Base-by-base conservation (phyloP, 1,140 invertebrate species). In the Scylla paramamosain region DNA sequence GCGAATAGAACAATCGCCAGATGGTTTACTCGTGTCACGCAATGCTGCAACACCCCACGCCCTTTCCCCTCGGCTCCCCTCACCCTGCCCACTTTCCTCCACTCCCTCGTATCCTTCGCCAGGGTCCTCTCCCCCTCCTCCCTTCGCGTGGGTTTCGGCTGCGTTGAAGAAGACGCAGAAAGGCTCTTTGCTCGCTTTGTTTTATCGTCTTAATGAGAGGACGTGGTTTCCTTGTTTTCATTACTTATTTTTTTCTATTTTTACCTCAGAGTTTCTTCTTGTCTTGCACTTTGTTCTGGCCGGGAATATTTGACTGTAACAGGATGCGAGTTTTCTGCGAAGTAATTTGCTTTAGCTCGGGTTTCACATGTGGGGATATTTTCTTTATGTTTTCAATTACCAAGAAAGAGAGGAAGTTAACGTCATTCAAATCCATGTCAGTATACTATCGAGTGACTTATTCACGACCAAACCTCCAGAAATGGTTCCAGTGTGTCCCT, bases 1-100 rank as follows among this genome's bases (percentile, higher is more conserved):
- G 84, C 84, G 92, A 88, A 88, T 93, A 93, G 92, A 93, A 93
- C 92, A 93, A 93, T 93, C 83, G 84, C 46, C 45, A 46, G 92
- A 59, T 28, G 91, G 92, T 82, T 93, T 93, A 84, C 25, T 29
- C 31, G 46, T 59, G 89, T 29, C n/a, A 77, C 29, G 89, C 46
- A 28, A 46, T 28, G 16, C 7, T 32, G 84, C 12, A 4, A n/a
- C 29, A 25, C 31, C 84, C 84, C 29, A n/a, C 16, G 4, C 84
- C 20, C 67, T 20, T 20, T 77, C 67, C 67, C 20, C 67, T 20
- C 20, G 7, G 0, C 25, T n/a, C 25, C n/a, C 67, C 67, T n/a
- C 67, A 20, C 8, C 10, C 25, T 77, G 7, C 1, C n/a, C 67
- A 4, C n/a, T 28, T n/a, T n/a, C 67, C 25, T 77, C 67, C n/a